Base-by-base conservation (phyloP, 2,888 invertebrate species). In the Nipponacmea schrenckii region DNA sequence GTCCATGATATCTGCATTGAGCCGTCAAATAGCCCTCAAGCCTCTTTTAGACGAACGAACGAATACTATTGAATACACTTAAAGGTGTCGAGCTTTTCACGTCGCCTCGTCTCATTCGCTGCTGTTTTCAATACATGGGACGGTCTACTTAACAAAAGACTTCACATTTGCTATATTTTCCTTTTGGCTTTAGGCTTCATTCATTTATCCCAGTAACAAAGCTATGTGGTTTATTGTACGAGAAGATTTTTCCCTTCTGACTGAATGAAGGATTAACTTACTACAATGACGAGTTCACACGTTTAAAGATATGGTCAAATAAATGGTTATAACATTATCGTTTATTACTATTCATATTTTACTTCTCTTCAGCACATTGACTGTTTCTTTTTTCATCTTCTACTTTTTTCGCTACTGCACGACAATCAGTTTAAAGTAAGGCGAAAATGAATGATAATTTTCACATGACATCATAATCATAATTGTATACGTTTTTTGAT, bases 101-200 rank as follows among this genome's bases (percentile, higher is more conserved):
- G 20, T 56, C 56, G 56, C 56, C 20, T 20, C 20, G 56, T 56
- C 20, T 56, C 20, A 56, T 56, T 56, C 56, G 56, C 24, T 56
- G 56, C 20, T 56, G 20, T 24, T 24, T 56, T 56, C 56, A 56
- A 56, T 56, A 56, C 56, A 56, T 56, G 56, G 56, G 56, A 56
- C 56, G 56, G 56, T 56, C 56, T 56, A 56, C 56, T 56, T 56
- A 56, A 56, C 56, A 56, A 56, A 56, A 56, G 56, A 56, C 56
- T 56, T 56, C 24, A 56, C 56, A 24, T 56, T 56, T 56, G 56
- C 56, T 56, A 24, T 56, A 56, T 56, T 56, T 56, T 56, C 24
- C 56, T 56, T 24, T 20, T 56, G 56, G 56, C 56, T 56, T 56
- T 56, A 56, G 56, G 20, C 56, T 56, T 56, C 39, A 39, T 56